phyloP scores from a whole-genome alignment of 2,797 vertebrate genomes.

The Antennarius maculatus region DNA sequence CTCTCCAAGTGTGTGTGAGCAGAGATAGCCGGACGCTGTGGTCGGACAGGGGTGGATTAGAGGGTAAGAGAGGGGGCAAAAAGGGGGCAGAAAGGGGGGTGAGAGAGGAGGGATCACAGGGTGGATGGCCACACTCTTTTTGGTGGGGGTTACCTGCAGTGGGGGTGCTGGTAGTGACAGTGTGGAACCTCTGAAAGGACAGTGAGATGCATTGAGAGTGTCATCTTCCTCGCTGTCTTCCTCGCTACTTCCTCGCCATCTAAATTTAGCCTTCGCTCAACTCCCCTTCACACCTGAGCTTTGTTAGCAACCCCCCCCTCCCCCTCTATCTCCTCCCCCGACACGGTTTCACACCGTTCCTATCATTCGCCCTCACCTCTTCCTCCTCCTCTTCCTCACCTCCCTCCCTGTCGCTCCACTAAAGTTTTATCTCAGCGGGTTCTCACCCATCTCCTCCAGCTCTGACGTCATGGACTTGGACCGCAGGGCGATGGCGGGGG shows the following conservation, averaged over 20 bases:
- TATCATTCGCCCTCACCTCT: conserved; percentile 49
- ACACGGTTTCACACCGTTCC: conserved; percentile 48
- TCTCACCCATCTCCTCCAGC: conserved; percentile 96
- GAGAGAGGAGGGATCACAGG: conserved; percentile 53
- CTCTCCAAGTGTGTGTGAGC: conserved; percentile 22
- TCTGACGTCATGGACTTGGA: conserved; percentile 98
- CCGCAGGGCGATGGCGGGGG: conserved; percentile 90
- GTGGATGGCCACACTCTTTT: conserved; percentile 61
- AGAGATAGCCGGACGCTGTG: conserved; percentile 48
- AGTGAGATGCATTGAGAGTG: conserved; percentile 82
- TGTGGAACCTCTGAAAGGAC: conserved; percentile 86
- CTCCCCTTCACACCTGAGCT: conserved; percentile 52
- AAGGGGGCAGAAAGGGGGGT: conserved; percentile 29
- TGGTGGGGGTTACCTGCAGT: conserved; percentile 83
- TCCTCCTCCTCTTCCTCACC: conserved; percentile 21
- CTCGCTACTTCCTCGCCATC: conserved; percentile 39
- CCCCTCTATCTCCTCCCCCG: conserved; percentile 25
- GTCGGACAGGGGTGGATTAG: conserved; percentile 44
- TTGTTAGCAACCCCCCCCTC: conserved; percentile 47
- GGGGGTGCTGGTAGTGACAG: conserved; percentile 84
- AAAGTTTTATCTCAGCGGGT: conserved; percentile 1
- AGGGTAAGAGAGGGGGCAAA: conserved; percentile 20
- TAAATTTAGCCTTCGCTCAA: conserved; percentile 57
- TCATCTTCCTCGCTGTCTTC: conserved; percentile 53
- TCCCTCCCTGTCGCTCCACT: background rate